Evolutionary conservation across 2,888 invertebrate species (phyloP).

Genomic region (Ophioninae sp.): DNA sequence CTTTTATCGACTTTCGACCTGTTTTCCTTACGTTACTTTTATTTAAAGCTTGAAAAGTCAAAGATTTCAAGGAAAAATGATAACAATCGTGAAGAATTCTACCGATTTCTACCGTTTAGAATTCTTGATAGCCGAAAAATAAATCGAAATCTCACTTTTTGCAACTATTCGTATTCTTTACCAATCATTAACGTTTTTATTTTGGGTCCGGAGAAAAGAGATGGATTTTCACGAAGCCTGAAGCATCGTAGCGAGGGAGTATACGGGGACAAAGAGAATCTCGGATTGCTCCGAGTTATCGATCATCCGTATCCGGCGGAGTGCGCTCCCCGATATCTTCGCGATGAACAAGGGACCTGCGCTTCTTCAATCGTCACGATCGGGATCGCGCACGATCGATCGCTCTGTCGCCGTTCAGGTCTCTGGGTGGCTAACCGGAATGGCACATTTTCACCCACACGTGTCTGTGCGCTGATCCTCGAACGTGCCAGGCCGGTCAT

Average conservation of each 20-base stretch:
- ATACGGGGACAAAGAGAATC: neutral
- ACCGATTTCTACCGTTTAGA: too few relatives aligned
- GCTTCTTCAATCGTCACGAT: neutral
- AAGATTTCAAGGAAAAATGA: too few relatives aligned
- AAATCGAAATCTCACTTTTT: too few relatives aligned
- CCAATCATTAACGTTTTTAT: too few relatives aligned
- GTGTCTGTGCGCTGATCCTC: neutral
- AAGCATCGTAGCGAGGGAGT: neutral
- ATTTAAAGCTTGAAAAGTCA: too few relatives aligned
- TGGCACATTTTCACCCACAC: neutral
- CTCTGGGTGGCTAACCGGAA: neutral
- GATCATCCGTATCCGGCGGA: neutral
- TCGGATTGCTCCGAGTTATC: neutral
- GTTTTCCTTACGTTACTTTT: too few relatives aligned
- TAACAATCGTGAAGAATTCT: too few relatives aligned
- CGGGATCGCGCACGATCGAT: neutral
- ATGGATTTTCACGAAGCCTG: neutral
- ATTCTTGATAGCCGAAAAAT: too few relatives aligned
- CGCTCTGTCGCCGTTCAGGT: neutral
- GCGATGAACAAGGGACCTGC: neutral
- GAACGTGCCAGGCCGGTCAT: neutral
- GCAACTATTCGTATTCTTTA: too few relatives aligned
- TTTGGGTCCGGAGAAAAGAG: too few relatives aligned
- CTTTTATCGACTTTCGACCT: too few relatives aligned
- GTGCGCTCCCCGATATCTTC: neutral